phyloP scores from a whole-genome alignment of 92 coral and sea anemone genomes.

The Galaxea fascicularis region DNA sequence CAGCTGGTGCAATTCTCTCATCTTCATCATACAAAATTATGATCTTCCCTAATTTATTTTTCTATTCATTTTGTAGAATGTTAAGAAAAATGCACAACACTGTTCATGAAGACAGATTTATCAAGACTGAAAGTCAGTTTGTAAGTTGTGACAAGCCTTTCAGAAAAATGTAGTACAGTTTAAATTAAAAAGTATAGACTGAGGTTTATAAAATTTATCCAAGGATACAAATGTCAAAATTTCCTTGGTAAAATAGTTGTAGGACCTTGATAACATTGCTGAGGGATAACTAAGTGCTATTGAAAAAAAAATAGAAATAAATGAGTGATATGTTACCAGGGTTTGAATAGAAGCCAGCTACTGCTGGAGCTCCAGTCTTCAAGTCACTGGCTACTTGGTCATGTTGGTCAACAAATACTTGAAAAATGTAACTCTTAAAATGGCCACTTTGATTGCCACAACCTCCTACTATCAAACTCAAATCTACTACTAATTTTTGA shows the following conservation, averaged over 20 bases:
- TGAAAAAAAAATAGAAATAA: neutral
- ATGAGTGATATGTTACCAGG: no score
- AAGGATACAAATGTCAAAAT: slow-evolving; percentile 97
- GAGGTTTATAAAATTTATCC: neutral
- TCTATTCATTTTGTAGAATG: slow-evolving; percentile 50
- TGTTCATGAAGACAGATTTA: neutral
- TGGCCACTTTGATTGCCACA: no score
- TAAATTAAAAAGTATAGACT: neutral
- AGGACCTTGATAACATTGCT: slow-evolving; percentile 90
- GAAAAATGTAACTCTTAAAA: no score
- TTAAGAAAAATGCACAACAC: slow-evolving; percentile 3
- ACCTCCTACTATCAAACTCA: no score
- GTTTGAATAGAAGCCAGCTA: no score
- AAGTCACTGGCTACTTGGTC: no score
- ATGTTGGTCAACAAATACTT: no score
- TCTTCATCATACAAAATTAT: slow-evolving; percentile 95
- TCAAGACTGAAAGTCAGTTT: neutral
- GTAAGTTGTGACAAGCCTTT: no score
- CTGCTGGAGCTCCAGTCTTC: no score
- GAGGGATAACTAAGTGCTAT: slow-evolving; percentile 88
- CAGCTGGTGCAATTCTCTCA: slow-evolving; percentile 82
- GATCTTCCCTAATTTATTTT: slow-evolving; percentile 94
- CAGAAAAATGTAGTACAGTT: no score
- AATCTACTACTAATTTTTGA: no score
- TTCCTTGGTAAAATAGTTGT: slow-evolving; percentile 94